phyloP scores from a whole-genome alignment of 2,888 invertebrate genomes.

The Noctua fimbriata region DNA sequence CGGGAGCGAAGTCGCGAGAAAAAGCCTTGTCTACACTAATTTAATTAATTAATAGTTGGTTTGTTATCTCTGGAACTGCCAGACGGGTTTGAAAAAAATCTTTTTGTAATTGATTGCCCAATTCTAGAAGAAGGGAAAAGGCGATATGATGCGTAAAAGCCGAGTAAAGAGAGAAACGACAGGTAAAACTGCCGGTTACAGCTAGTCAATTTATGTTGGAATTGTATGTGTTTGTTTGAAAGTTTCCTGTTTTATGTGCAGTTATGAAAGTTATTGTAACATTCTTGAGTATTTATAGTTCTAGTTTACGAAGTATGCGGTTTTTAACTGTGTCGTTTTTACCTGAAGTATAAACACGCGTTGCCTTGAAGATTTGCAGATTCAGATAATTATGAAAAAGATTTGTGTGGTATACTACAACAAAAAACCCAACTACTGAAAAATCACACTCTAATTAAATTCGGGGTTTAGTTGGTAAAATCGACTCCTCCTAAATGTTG shows the following conservation, averaged over 20 bases:
- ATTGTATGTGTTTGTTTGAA: slow-evolving; percentile 35
- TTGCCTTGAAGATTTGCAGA: background rate
- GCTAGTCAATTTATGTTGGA: slow-evolving; percentile 14
- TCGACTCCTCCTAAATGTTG: too few species aligned
- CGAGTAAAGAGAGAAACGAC: background rate
- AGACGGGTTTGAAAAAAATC: background rate
- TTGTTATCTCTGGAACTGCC: background rate
- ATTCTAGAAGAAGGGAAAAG: background rate
- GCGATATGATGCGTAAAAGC: background rate
- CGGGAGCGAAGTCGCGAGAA: too few species aligned
- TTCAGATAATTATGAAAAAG: background rate
- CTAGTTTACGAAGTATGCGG: background rate
- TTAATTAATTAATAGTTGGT: background rate
- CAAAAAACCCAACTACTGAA: too few species aligned
- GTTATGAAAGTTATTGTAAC: background rate
- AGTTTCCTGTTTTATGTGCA: background rate
- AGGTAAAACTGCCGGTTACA: background rate
- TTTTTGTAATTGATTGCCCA: background rate
- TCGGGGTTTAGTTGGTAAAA: too few species aligned
- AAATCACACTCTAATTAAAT: too few species aligned
- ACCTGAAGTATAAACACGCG: background rate
- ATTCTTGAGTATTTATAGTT: slow-evolving; percentile 1
- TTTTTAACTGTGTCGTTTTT: background rate
- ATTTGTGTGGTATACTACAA: too few species aligned
- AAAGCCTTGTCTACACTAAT: too few species aligned